Base-by-base conservation (phyloP, 2,888 invertebrate species). In the Netelia melanura region DNA sequence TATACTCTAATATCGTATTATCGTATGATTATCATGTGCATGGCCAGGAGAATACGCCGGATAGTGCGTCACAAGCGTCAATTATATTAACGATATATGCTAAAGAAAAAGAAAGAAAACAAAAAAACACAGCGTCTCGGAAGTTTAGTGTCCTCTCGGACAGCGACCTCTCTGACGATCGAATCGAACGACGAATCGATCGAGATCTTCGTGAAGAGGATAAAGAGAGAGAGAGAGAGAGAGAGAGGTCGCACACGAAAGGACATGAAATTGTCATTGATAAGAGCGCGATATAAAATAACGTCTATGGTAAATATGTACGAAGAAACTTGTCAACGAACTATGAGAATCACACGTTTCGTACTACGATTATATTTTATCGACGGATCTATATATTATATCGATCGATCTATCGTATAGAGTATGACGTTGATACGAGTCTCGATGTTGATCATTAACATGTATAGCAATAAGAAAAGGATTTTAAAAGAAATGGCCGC, bases 51-150 rank as follows among this genome's bases (percentile, higher is more conserved):
- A 67, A 61, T 56, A 85, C 71, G 85, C 82, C 79, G 71, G 62
- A 76, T 80, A 78, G 83, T 82, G 78, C 82, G 82, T 84, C 84
- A 81, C 76, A 86, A 84, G 77, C 77, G 87, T 87, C 87, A 87
- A 87, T 87, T 87, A 87, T 82, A 82, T 82, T 80, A 82, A 85
- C 79, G 76, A 83, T 85, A 48, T 48, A 48, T 58, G 58, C 71
- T 70, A 23, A 68, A 23, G 10, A n/a, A 70, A 52, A 14, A 23
- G 48, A 14, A 52, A 61, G 14, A 62, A 74, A 61, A 71, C 21
- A 67, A 62, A 71, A 44, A 67, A 62, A 78, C 21, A 70, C 14
- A 14, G 14, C 14, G 21, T 21, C 21, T 21, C 21, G 21, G 21
- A 21, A 21, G 21, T 62, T 10, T 62, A 2, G 23, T 30, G 11